A percentile compares a stretch with the other conserved stretches of the same genome.
Evolutionary conservation across 2,113 vertebrate genomes (phyloP).

Genomic region (Ginglymostoma cirratum): DNA sequence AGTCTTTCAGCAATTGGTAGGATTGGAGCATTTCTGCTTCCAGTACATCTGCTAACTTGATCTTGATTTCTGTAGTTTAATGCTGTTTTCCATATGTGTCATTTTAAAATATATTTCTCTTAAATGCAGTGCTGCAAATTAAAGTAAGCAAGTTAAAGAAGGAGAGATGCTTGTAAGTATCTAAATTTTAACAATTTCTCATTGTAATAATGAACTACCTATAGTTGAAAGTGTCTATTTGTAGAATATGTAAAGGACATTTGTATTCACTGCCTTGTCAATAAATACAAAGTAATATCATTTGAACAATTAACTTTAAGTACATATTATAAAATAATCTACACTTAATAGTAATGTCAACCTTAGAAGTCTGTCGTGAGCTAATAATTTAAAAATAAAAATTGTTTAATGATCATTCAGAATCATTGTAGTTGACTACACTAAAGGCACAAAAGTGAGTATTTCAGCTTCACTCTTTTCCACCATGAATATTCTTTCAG

Average conservation of each 20-base stretch:
- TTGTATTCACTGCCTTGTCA: neutral
- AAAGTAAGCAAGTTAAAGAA: constrained; percentile 90
- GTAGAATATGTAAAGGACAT: neutral
- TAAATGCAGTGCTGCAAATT: constrained; percentile 69
- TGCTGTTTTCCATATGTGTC: neutral
- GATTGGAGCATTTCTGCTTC: constrained; percentile 26
- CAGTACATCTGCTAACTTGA: neutral
- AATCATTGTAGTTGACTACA: neutral
- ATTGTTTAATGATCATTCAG: neutral
- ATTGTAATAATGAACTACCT: neutral
- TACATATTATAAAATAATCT: neutral
- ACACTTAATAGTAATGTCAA: neutral
- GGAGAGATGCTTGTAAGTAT: constrained; percentile 88
- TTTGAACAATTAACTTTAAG: neutral
- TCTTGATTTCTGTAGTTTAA: neutral
- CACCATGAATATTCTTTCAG: neutral
- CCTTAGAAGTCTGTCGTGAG: neutral
- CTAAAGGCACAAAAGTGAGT: neutral
- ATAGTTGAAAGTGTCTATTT: neutral
- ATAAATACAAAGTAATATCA: neutral
- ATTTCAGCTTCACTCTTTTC: neutral
- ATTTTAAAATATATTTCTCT: neutral
- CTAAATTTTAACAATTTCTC: neutral
- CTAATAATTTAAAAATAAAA: neutral
- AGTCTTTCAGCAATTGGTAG: neutral